Percentiles rank a stretch among this genome's conserved stretches.
These are phyloP conservation scores for Stramonita haemastoma DNA, from an alignment of 2,888 invertebrate genomes.

Conservation along the genomic window DNA sequence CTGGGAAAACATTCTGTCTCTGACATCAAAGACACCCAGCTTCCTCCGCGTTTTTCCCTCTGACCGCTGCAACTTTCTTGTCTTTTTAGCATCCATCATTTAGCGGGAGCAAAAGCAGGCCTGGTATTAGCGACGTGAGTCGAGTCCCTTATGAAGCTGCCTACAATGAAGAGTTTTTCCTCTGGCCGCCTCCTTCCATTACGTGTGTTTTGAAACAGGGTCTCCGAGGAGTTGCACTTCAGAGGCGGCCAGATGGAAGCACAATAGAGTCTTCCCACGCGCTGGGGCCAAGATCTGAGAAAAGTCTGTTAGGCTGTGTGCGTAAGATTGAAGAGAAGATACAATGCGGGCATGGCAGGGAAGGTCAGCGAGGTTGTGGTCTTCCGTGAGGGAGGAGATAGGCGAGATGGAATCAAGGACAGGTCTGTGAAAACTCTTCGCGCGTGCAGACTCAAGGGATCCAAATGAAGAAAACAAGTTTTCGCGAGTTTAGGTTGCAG, in stretches of 20 bases:
- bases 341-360: too few species aligned
- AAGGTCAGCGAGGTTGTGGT: too few species aligned
- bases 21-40: background rate
- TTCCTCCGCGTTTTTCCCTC: constrained; percentile 9
- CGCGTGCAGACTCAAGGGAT: too few species aligned
- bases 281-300: constrained; percentile 20
- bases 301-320: background rate
- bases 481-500: background rate
- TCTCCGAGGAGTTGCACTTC: constrained; percentile 12
- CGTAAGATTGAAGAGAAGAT: background rate
- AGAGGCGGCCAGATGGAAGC: constrained; percentile 16
- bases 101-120: background rate
- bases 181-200: constrained; percentile 12
- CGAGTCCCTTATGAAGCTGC: constrained; percentile 30
- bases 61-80: constrained; percentile 13
- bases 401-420: too few species aligned
- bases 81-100: constrained; percentile 24
- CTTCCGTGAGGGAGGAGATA: too few species aligned
- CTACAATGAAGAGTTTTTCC: background rate
- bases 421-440: too few species aligned
- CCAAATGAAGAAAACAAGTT: too few species aligned
- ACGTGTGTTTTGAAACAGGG: constrained; percentile 20
- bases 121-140: constrained; percentile 14
- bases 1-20: constrained; percentile 14
- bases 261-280: constrained; percentile 31